Percentiles rank a stretch among this genome's conserved stretches.
phyloP scores from a whole-genome alignment of 2,797 vertebrate species.

The Carcharodon carcharias region DNA sequence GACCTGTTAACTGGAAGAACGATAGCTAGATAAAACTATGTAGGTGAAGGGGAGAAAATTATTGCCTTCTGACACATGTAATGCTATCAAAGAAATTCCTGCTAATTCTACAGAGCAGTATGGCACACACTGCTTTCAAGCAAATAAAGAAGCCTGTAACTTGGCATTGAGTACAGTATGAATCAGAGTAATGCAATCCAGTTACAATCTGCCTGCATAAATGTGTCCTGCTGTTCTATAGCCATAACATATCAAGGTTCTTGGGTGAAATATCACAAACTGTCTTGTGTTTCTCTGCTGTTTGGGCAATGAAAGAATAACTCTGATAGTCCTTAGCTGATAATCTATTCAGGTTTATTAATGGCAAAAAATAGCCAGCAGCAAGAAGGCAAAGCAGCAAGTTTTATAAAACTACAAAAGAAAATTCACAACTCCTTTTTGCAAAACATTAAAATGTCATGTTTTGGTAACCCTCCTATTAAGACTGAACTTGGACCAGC shows the following conservation, averaged over 20 bases:
- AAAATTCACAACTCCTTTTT: neutral
- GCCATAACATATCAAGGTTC: neutral
- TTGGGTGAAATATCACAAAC: neutral
- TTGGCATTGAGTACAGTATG: neutral
- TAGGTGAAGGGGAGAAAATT: neutral
- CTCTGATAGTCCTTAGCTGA: neutral
- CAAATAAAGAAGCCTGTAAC: neutral
- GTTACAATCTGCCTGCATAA: neutral
- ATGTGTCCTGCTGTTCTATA: neutral
- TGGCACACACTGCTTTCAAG: neutral
- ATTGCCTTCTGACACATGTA: neutral
- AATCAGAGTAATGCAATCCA: neutral
- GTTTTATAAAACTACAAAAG: neutral
- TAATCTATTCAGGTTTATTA: neutral
- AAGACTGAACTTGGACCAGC: neutral
- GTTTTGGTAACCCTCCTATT: neutral
- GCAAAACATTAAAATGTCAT: neutral
- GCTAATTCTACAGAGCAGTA: neutral
- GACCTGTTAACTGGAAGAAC: neutral
- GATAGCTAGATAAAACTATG: neutral
- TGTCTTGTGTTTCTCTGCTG: neutral
- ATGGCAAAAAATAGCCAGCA: neutral
- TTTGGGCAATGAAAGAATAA: neutral
- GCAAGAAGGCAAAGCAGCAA: neutral
- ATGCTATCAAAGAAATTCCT: neutral